Base-by-base conservation (phyloP, 1,140 invertebrate genomes). In the Chymomyza costata region DNA sequence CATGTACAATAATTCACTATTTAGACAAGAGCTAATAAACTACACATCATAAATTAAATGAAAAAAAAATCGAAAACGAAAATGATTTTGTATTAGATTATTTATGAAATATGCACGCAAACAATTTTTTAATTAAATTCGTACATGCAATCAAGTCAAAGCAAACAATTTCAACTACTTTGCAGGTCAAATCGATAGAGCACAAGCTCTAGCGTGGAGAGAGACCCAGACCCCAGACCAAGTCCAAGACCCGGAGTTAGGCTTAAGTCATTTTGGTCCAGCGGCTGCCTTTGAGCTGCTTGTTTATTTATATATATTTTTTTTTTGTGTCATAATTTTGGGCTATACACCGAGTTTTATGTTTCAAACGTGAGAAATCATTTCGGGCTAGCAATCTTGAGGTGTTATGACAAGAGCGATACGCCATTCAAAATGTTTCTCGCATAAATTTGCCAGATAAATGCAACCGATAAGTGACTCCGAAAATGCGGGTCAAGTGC, bases 271-370 rank as follows among this genome's bases (percentile, higher is more conserved):
- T n/a, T n/a, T n/a, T n/a, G n/a, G n/a, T n/a, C n/a, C n/a, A 51
- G 43, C 57, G 57, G 57, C 57, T n/a, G 49, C 51, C 51, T 65
- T 65, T 65, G 62, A 62, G 52, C 44, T 18, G 57, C 21, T 18
- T 76, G 62, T 76, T 71, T 78, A 76, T 76, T 76, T 80, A 78
- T 76, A 76, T 76, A n/a, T n/a, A n/a, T n/a, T n/a, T n/a, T n/a
- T n/a, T n/a, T n/a, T n/a, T n/a, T 76, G 78, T 76, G 71, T 76
- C 71, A 76, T 76, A 76, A 76, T 70, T 76, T 73, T 63, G 41
- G 62, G 51, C 56, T 61, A 62, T n/a, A n/a, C n/a, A n/a, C n/a
- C n/a, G 28, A 61, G 41, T 56, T 45, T 56, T 39, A 45, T 49
- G 58, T 34, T 45, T 32, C 45, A 15, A 76, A 76, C 71, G 71